Percentiles rank a stretch among this genome's conserved stretches.
phyloP scores from a whole-genome alignment of 2,113 vertebrate genomes.

The Pseudorectes ferrugineus region DNA sequence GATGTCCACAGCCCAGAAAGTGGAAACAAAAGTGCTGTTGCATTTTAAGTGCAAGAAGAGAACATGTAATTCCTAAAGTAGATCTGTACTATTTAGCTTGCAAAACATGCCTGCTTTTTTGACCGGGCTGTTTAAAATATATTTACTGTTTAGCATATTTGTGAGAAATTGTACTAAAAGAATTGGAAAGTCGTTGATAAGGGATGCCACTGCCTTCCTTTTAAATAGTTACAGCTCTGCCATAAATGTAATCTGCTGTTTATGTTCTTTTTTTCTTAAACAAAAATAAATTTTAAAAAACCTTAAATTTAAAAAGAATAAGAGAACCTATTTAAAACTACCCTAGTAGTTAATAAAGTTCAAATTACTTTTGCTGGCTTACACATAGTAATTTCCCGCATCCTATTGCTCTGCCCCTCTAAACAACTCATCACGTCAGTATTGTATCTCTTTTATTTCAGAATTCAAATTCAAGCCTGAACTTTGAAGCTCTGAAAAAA shows the following conservation, averaged over 20 bases:
- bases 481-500: neutral
- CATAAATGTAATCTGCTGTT: neutral
- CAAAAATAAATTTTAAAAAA: neutral
- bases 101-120: neutral
- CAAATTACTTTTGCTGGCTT: neutral
- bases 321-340: neutral
- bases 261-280: neutral
- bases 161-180: neutral
- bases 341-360: neutral
- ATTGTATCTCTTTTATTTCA: neutral
- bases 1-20: neutral
- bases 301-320: neutral
- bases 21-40: neutral
- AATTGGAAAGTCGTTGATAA: neutral
- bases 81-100: neutral
- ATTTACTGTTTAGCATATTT: neutral
- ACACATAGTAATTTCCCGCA: neutral
- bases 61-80: neutral
- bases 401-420: neutral
- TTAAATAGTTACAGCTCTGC: neutral
- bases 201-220: neutral
- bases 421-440: neutral
- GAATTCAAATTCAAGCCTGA: neutral
- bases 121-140: neutral
- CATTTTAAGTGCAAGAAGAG: neutral